Conservation (phyloP, 2,797 vertebrate species). For the Gadopsis marmoratus region DNA sequence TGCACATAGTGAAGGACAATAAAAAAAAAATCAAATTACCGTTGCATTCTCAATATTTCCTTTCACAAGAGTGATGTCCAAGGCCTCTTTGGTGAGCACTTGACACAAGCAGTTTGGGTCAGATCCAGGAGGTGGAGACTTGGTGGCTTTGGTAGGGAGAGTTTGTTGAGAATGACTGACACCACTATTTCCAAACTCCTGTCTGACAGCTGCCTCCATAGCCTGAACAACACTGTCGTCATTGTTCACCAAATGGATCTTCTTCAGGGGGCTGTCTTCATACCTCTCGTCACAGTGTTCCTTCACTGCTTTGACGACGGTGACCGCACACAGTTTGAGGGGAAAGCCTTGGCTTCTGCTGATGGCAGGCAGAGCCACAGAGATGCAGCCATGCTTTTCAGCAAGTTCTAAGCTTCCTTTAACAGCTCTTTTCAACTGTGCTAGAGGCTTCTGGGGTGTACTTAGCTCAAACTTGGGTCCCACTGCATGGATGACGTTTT, state of each 20-base stretch:
- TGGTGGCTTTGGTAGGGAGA: neutral
- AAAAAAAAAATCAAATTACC: slow-evolving; percentile 77
- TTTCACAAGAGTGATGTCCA: slow-evolving; percentile 81
- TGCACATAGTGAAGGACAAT: neutral
- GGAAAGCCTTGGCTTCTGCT: slow-evolving; percentile 85
- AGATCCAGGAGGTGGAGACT: neutral
- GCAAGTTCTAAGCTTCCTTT: slow-evolving; percentile 82
- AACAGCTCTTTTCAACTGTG: slow-evolving; percentile 79
- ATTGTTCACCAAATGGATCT: slow-evolving; percentile 86
- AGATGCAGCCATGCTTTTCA: slow-evolving; percentile 61
- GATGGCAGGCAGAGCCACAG: slow-evolving; percentile 90
- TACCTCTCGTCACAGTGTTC: slow-evolving; percentile 75
- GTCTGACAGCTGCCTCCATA: slow-evolving; percentile 74
- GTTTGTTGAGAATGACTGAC: slow-evolving; percentile 9
- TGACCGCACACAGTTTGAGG: slow-evolving; percentile 71
- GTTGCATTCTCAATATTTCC: slow-evolving; percentile 82
- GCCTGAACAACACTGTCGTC: slow-evolving; percentile 65
- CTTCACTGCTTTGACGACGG: slow-evolving; percentile 84
- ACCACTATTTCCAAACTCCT: slow-evolving; percentile 68
- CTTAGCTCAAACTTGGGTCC: slow-evolving; percentile 80
- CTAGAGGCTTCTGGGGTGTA: neutral
- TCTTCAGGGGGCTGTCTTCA: slow-evolving; percentile 70
- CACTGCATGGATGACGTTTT: slow-evolving; percentile 87
- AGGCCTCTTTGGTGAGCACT: slow-evolving; percentile 84
- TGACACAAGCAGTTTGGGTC: slow-evolving; percentile 31